Percentiles rank a stretch among this genome's conserved stretches.
These are phyloP conservation scores for Diarsia mendica DNA, from an alignment of 2,888 invertebrate species.

Conservation along the genomic window DNA sequence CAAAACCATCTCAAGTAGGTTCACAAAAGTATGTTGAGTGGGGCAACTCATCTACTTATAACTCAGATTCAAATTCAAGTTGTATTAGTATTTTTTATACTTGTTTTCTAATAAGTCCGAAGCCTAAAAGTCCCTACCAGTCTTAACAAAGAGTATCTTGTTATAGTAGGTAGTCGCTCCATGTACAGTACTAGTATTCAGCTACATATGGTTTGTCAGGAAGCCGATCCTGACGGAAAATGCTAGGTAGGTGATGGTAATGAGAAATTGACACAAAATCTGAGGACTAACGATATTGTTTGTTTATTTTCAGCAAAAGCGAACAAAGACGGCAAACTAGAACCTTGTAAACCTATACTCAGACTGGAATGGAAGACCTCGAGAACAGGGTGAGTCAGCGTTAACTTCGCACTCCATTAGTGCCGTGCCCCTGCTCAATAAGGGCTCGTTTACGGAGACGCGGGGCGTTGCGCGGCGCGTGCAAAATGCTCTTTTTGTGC, in stretches of 20 bases:
- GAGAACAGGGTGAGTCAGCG: slow-evolving; percentile 92
- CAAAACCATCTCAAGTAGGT: neutral
- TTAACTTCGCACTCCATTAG: neutral
- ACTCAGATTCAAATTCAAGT: neutral
- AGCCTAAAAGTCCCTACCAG: neutral
- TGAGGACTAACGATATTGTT: neutral
- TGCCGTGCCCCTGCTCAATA: neutral
- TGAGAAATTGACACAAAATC: neutral
- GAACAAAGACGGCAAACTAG: slow-evolving; percentile 97
- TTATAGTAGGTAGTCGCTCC: neutral
- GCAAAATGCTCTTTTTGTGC: no score
- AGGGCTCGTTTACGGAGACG: no score
- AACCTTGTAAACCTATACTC: slow-evolving; percentile 98
- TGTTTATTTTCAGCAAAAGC: slow-evolving; percentile 93
- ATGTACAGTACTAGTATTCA: neutral
- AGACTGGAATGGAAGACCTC: slow-evolving; percentile 98
- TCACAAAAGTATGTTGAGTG: neutral
- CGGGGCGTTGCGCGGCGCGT: no score
- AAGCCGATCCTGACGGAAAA: neutral
- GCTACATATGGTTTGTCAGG: neutral
- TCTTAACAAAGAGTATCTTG: neutral
- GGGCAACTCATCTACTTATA: neutral
- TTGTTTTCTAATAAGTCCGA: neutral
- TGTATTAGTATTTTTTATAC: neutral
- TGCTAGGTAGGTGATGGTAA: neutral